phyloP scores from a whole-genome alignment of 2,113 vertebrate species.

The Speoplatyrhinus poulsoni region DNA sequence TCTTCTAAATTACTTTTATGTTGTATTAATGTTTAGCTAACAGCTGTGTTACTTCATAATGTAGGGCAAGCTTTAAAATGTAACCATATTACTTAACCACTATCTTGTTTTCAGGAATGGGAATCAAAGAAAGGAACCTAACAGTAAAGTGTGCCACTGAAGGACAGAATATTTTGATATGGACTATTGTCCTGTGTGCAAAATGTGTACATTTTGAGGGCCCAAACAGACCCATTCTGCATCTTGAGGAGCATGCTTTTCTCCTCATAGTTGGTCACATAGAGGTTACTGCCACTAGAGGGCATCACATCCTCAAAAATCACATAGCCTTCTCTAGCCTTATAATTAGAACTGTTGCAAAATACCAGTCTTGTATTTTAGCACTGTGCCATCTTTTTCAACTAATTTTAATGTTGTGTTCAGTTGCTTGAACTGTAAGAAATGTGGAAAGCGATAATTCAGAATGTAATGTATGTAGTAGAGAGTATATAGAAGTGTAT shows the following conservation, averaged over 20 bases:
- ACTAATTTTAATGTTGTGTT: neutral
- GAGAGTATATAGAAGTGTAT: slow-evolving; percentile 6
- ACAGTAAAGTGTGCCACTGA: slow-evolving; percentile 4
- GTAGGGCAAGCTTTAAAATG: neutral
- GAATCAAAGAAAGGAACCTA: slow-evolving; percentile 92
- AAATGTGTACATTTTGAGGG: neutral
- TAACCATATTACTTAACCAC: neutral
- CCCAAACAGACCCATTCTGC: neutral
- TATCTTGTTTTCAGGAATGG: slow-evolving; percentile 84
- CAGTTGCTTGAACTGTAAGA: slow-evolving; percentile 4
- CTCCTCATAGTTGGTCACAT: slow-evolving; percentile 26
- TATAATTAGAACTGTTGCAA: neutral
- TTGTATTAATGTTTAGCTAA: neutral
- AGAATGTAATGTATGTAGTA: neutral
- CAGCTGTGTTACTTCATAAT: neutral
- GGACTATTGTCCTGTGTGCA: neutral
- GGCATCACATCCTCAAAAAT: slow-evolving; percentile 48
- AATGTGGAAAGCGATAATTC: neutral
- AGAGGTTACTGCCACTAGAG: slow-evolving; percentile 48
- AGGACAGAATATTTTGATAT: slow-evolving; percentile 6
- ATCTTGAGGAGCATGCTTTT: slow-evolving; percentile 3
- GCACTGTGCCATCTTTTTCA: neutral
- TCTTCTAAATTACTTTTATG: neutral
- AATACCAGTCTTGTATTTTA: neutral
- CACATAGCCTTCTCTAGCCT: slow-evolving; percentile 11